Evolutionary conservation across 2,888 invertebrate species (phyloP).

Genomic region (Lepeophtheirus nordmannii): DNA sequence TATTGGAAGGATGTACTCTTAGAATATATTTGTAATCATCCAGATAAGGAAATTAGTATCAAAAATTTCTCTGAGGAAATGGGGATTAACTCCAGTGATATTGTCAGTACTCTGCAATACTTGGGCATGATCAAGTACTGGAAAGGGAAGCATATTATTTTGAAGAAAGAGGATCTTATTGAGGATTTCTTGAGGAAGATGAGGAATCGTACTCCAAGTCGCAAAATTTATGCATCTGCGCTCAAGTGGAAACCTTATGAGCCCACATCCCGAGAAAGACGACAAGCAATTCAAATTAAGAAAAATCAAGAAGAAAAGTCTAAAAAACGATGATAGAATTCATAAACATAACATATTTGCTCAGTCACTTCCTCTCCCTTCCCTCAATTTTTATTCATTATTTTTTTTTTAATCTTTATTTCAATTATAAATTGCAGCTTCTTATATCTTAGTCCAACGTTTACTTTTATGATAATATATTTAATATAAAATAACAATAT

Average conservation of each 20-base stretch:
- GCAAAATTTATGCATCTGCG: slow-evolving; percentile 70
- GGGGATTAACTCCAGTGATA: slow-evolving; percentile 91
- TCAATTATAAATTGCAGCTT: too few relatives aligned
- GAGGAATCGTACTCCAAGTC: slow-evolving; percentile 53
- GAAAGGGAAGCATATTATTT: slow-evolving; percentile 93
- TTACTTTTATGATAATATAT: too few relatives aligned
- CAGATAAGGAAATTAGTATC: slow-evolving; percentile 73
- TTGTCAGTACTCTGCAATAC: slow-evolving; percentile 89
- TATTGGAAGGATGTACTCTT: slow-evolving; percentile 97
- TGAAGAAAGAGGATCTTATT: slow-evolving; percentile 82
- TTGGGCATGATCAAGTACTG: slow-evolving; percentile 96
- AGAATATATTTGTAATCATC: slow-evolving; percentile 71
- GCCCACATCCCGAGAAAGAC: slow-evolving; percentile 13
- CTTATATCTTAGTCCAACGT: too few relatives aligned
- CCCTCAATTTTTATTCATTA: too few relatives aligned
- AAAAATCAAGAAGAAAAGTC: slow-evolving; percentile 24
- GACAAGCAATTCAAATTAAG: slow-evolving; percentile 23
- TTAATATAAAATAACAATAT: too few relatives aligned
- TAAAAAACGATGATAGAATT: slow-evolving; percentile 10
- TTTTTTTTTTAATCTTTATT: too few relatives aligned
- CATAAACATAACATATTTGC: background rate
- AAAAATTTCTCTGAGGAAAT: slow-evolving; percentile 74
- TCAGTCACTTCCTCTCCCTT: too few relatives aligned
- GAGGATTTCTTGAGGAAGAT: slow-evolving; percentile 78
- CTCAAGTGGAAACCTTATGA: slow-evolving; percentile 72